Percentiles rank a stretch among this genome's conserved stretches.
Evolutionary conservation across 2,797 vertebrate species (phyloP).

Genomic region (Monodelphis domestica): DNA sequence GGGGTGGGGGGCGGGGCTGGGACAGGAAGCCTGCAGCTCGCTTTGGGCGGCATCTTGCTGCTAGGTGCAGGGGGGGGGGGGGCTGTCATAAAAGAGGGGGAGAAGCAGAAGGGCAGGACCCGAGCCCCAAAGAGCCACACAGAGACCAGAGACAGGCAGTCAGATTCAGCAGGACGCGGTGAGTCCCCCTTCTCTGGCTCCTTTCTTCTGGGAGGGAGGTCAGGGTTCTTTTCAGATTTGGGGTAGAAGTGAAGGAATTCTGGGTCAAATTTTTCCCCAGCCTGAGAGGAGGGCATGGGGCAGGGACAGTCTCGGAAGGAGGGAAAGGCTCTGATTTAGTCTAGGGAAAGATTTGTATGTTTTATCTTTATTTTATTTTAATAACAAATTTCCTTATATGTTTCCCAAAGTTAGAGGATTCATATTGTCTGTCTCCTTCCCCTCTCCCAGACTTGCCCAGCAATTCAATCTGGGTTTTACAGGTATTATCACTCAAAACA

Average conservation of each 20-base stretch:
- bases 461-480: too few species aligned
- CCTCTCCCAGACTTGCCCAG: too few species aligned
- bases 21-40: neutral
- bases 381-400: too few species aligned
- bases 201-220: neutral
- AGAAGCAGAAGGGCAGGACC: neutral
- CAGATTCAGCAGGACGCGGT: neutral
- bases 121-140: neutral
- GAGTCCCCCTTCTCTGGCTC: neutral
- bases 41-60: neutral
- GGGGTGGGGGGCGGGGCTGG: neutral
- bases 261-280: neutral
- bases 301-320: neutral
- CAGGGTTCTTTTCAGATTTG: neutral
- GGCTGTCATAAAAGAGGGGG: neutral
- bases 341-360: too few species aligned
- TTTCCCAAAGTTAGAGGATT: too few species aligned
- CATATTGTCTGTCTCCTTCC: too few species aligned
- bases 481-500: too few species aligned
- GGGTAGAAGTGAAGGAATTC: neutral
- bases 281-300: neutral
- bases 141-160: neutral
- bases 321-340: neutral
- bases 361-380: too few species aligned
- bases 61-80: neutral